Base-by-base conservation (phyloP, 2,888 invertebrate species). In the Caenorhabditis sinica region DNA sequence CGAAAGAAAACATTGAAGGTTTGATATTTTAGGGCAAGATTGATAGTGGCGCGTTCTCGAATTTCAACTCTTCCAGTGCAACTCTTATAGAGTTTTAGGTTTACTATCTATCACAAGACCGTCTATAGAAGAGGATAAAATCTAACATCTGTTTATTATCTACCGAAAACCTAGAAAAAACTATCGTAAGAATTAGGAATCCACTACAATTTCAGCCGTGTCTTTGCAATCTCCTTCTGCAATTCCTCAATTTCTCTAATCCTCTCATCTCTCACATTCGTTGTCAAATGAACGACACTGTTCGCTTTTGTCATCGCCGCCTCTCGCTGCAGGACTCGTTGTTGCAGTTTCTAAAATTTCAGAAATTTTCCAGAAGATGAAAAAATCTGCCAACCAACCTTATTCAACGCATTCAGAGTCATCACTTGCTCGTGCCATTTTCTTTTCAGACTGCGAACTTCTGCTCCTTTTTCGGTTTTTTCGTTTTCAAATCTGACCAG, bases 241-340 rank as follows among this genome's bases (percentile, higher is more conserved):
- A 84, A 73, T 6, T 75, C 65, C 6, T 84, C 84, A 1, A 86
- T 74, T 49, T 86, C 86, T 13, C 84, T 28, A 20, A 60, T 75
- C 30, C 86, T 69, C 49, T 86, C 86, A 15, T 79, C 81, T 45
- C 86, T 33, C 20, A 86, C 77, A 58, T 82, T 86, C 9, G 86
- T 86, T 23, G 79, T 65, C 69, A 86, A 61, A 43, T 79, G 80
- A 5, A 86, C 82, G 5, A 86, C 86, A 56, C 84, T 82, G 45
- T 86, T 84, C 20, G 86, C 86, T 33, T 66, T 74, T 17, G 82
- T 82, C 65, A 86, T 68, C 20, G 80, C 86, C 13, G 84, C 86
- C 45, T 86, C 86, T 61, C 86, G 61, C 76, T 84, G 79, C 2
- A 82, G 51, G 13, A 86, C 79, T 49, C 84, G n/a, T 58, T 84